phyloP scores from a whole-genome alignment of 2,888 invertebrate species.

The Hypsopygia costalis region DNA sequence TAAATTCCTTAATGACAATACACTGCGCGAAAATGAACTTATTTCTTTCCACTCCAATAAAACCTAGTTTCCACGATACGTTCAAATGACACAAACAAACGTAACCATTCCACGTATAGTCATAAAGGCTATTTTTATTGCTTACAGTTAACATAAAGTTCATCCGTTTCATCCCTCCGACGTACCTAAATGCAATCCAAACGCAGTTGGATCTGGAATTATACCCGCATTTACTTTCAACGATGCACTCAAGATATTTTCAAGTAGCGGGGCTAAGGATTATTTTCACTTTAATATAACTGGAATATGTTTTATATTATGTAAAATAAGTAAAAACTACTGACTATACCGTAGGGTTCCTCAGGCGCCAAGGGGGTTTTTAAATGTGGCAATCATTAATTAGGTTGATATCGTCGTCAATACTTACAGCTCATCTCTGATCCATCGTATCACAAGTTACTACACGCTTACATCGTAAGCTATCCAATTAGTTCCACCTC shows the following conservation, averaged over 20 bases:
- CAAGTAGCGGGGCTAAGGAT: slow-evolving; percentile 55
- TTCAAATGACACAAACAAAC: slow-evolving; percentile 54
- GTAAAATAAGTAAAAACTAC: too few species aligned
- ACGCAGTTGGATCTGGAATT: slow-evolving; percentile 70
- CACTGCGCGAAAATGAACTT: too few species aligned
- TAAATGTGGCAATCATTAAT: too few species aligned
- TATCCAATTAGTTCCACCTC: too few species aligned
- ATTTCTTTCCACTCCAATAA: slow-evolving; percentile 20
- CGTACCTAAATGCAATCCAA: slow-evolving; percentile 74
- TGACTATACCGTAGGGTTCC: too few species aligned
- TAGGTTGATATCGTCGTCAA: too few species aligned
- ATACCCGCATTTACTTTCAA: slow-evolving; percentile 75
- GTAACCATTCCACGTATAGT: slow-evolving; percentile 74
- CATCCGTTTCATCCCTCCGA: slow-evolving; percentile 69
- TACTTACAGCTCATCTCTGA: too few species aligned
- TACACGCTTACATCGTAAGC: too few species aligned
- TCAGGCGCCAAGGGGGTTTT: too few species aligned
- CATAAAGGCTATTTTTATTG: slow-evolving; percentile 78
- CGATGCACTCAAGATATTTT: slow-evolving; percentile 74
- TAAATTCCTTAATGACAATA: too few species aligned
- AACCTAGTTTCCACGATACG: slow-evolving; percentile 35
- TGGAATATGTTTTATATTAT: slow-evolving; percentile 13
- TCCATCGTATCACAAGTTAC: too few species aligned
- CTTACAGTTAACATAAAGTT: slow-evolving; percentile 73
- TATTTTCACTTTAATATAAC: slow-evolving; percentile 39